phyloP scores from a whole-genome alignment of 2,888 invertebrate species.

The Melangyna quadrimaculata region DNA sequence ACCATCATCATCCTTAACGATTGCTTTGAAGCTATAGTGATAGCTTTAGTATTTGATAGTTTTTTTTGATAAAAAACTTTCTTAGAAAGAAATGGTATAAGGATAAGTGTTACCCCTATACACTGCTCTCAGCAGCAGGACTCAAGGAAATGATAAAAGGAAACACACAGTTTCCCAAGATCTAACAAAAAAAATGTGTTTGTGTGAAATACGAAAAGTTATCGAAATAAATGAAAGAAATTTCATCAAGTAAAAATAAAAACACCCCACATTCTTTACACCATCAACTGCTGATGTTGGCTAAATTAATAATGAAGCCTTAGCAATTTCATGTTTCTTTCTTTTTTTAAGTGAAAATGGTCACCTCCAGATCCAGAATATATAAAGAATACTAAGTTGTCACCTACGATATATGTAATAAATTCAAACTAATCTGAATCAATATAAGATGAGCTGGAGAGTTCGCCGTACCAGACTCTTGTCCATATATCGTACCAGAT shows the following conservation, averaged over 20 bases:
- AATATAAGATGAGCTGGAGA: slow-evolving; percentile 17
- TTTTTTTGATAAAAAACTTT: neutral
- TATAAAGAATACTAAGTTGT: neutral
- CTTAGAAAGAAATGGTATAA: neutral
- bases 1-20: neutral
- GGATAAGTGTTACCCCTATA: neutral
- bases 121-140: neutral
- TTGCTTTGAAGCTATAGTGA: neutral
- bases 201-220: neutral
- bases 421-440: slow-evolving; percentile 37
- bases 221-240: neutral
- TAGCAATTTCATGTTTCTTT: neutral
- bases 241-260: neutral
- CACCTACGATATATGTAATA: neutral
- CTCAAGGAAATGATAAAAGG: neutral
- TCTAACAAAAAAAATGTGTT: neutral
- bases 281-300: neutral
- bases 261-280: neutral
- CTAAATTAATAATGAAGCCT: slow-evolving; percentile 14
- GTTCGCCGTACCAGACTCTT: neutral
- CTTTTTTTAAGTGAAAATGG: neutral
- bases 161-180: neutral
- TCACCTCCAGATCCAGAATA: neutral
- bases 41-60: neutral
- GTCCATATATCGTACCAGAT: neutral